Base-by-base conservation (phyloP, 2,797 vertebrate species). In the Pseudopleuronectes americanus region DNA sequence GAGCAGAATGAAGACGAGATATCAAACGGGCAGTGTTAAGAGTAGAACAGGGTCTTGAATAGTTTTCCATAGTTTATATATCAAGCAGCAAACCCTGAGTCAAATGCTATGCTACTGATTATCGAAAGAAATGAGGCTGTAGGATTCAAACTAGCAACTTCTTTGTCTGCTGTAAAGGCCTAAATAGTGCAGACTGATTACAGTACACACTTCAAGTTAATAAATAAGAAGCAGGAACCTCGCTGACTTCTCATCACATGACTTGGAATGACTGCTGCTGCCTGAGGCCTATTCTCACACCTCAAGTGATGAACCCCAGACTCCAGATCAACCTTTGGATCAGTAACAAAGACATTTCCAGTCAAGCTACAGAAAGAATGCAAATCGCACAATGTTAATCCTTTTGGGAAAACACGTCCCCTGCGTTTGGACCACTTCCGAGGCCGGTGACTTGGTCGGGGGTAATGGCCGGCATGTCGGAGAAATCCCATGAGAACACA, bases 1-100 rank as follows among this genome's bases (percentile, higher is more conserved):
- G 74, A 74, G 38, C 63, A 6, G 23, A 13, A 41, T 33, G 62
- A 70, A 81, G 77, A 78, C 28, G 8, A 16, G 3, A 49, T 55
- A 21, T 62, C 63, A 22, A 58, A 19, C 17, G 52, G 38, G 48
- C 1, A 1, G 38, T 45, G 14, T n/a, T 49, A 71, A 61, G 57
- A 64, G 33, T 4, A 65, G 48, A 59, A 33, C 1, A 8, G 38
- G 5, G 6, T 24, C 3, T 8, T 2, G 8, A 56, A 13, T 19
- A 57, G 49, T 56, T 63, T 57, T 51, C 31, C 13, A 63, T 17
- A 56, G 26, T 65, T 72, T 10, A 21, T 26, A 4, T 24, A 28
- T 9, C n/a, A 12, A 26, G 57, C 4, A 2, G 62, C 2, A 2
- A 53, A 62, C 57, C 56, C 14, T 2, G 10, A 56, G 8, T 43